Conservation (phyloP, 1,140 invertebrate genomes). For the Ceratoteleas bidentatus region DNA sequence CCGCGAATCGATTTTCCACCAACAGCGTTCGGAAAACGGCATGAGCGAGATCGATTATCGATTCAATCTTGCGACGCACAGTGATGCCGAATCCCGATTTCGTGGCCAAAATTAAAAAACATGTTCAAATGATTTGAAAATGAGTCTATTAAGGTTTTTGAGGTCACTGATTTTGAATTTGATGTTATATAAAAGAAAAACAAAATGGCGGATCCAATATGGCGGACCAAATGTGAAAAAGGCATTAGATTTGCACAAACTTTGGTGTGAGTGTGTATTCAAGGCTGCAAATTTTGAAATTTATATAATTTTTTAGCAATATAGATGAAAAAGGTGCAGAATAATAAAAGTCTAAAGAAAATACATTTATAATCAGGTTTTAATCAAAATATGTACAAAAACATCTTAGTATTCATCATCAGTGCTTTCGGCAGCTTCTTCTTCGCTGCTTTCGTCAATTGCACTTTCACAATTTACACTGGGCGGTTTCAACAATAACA, state of each 20-base stretch:
- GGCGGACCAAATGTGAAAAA: no score
- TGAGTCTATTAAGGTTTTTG: neutral
- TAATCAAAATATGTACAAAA: no score
- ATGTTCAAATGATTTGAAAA: neutral
- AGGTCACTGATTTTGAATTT: slow-evolving; percentile 1
- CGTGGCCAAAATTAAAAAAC: neutral
- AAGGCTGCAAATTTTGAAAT: no score
- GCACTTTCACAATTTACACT: neutral
- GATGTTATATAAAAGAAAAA: neutral
- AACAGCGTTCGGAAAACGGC: no score
- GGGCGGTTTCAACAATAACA: slow-evolving; percentile 4
- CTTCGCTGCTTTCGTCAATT: neutral
- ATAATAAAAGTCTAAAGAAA: no score
- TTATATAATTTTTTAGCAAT: no score
- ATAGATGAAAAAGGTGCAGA: no score
- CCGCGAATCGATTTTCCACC: no score
- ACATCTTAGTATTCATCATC: neutral
- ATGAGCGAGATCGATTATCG: no score
- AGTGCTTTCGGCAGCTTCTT: neutral
- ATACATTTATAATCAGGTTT: no score
- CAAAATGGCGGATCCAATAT: slow-evolving; percentile 1
- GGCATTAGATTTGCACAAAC: no score
- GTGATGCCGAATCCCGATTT: neutral
- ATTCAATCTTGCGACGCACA: neutral
- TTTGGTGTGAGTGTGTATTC: no score